These are phyloP conservation scores for Emydura subglobosa DNA, from an alignment of 2,113 vertebrate genomes.

Conservation along the genomic window DNA sequence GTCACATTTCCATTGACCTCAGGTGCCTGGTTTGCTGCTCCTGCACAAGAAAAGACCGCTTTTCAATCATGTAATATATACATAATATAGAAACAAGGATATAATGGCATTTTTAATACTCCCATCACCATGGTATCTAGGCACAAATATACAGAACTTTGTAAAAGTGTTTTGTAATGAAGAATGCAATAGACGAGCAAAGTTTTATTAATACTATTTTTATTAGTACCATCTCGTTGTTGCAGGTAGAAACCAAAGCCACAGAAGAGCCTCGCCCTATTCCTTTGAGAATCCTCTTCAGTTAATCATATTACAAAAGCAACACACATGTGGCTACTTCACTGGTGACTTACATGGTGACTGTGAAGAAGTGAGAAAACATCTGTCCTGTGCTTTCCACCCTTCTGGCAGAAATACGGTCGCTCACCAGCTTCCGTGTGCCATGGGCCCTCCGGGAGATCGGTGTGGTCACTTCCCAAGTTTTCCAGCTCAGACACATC, in stretches of 20 bases:
- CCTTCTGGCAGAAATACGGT: neutral
- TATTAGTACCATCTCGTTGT: neutral
- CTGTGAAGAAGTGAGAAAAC: neutral
- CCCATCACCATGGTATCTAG: neutral
- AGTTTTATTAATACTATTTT: neutral
- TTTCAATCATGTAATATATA: neutral
- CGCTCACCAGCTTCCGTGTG: neutral
- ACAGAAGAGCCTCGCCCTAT: neutral
- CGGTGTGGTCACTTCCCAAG: conserved; percentile 47
- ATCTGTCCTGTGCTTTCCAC: neutral
- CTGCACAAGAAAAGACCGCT: neutral
- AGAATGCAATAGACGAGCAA: neutral
- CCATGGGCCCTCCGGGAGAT: conserved; percentile 14
- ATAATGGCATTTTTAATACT: neutral
- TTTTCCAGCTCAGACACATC: conserved; percentile 56
- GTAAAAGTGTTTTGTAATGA: neutral
- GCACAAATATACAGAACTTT: neutral
- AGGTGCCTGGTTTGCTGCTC: neutral
- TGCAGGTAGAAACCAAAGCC: neutral
- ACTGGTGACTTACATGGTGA: neutral
- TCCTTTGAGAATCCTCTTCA: neutral
- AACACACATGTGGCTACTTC: neutral
- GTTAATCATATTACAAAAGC: neutral
- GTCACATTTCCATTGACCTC: too few relatives aligned
- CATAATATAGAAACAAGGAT: neutral